Evolutionary conservation across 1,140 invertebrate species (phyloP), one percentile per base, ranked within the genome.

Genomic region (Micrasema minimum): DNA sequence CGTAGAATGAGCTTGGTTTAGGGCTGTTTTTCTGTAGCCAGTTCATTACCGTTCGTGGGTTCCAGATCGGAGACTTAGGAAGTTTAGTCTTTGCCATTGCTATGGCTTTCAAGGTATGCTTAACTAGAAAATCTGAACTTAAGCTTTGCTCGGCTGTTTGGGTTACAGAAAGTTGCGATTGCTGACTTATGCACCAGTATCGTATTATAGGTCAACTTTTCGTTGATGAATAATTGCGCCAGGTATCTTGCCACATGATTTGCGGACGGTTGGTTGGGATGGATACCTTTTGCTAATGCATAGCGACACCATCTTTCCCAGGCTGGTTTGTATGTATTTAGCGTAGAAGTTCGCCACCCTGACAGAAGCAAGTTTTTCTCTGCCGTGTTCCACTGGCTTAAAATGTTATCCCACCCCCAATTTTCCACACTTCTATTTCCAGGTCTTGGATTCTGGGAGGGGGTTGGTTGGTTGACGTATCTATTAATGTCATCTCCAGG

Each of bases 221-320:
- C 45, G 1, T 48, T 16, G 16, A 75, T 22, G 2, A 16, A 7
- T 12, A 75, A 18, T 0, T 71, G 16, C 1, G 68, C 46, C 1
- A 71, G 41, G 55, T 57, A 9, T 6, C 38, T 61, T 20, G 74
- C 71, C 9, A 51, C 50, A 2, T 7, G 9, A 10, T 43, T 43
- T 1, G 70, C 77, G 14, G 10, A 35, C 6, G 71, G 75, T 46
- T 78, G 74, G 51, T 74, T 26, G 9, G 76, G 45, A 11, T 68
- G 48, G 14, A 78, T 74, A 12, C 18, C 18, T 3, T 50, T 50
- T 11, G 3, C 18, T 9, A 20, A 11, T 14, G 11, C 11, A 6
- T 11, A 50, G 10, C 14, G 41, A 12, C 41, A 11, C 41, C 41
- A 43, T 11, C 41, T 43, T 5, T 43, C 14, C 41, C 46, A 50